A percentile compares a stretch with the other conserved stretches of the same genome.
Evolutionary conservation across 2,797 vertebrate genomes (phyloP).

Genomic region (Euphonia xanthogaster): DNA sequence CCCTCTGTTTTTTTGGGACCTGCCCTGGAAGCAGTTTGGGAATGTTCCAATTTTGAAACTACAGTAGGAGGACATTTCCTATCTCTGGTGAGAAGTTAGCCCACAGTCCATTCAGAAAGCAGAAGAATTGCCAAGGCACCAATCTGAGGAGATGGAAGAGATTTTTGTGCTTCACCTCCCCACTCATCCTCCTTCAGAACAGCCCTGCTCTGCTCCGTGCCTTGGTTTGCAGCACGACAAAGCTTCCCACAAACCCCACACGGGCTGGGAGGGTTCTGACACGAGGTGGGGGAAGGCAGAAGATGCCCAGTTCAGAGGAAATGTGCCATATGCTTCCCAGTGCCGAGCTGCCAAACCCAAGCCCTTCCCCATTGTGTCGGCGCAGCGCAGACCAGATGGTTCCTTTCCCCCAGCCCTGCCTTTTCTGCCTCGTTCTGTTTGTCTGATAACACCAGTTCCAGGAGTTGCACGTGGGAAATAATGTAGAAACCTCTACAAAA

Average conservation of each 20-base stretch:
- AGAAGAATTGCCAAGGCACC: background rate
- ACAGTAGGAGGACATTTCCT: accelerated
- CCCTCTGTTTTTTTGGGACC: accelerated
- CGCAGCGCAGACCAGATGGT: background rate
- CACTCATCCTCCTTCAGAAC: accelerated
- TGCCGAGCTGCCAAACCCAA: background rate
- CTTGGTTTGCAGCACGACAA: background rate
- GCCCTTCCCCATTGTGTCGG: background rate
- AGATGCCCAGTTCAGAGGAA: background rate
- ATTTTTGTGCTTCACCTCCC: background rate
- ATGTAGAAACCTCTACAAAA: accelerated
- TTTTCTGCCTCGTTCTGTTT: background rate
- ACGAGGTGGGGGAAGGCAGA: background rate
- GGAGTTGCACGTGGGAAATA: background rate
- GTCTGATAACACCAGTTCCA: background rate
- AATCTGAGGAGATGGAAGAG: background rate
- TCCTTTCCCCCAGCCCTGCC: background rate
- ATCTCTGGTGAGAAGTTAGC: background rate
- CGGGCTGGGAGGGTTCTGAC: background rate
- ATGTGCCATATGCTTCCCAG: background rate
- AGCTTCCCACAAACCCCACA: accelerated
- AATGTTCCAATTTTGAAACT: background rate
- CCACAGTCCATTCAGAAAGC: background rate
- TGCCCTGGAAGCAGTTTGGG: background rate
- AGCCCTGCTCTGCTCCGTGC: accelerated